Percentiles rank a stretch among this genome's conserved stretches.
Evolutionary conservation across 2,797 vertebrate genomes (phyloP).

Genomic region (Florisuga fusca): DNA sequence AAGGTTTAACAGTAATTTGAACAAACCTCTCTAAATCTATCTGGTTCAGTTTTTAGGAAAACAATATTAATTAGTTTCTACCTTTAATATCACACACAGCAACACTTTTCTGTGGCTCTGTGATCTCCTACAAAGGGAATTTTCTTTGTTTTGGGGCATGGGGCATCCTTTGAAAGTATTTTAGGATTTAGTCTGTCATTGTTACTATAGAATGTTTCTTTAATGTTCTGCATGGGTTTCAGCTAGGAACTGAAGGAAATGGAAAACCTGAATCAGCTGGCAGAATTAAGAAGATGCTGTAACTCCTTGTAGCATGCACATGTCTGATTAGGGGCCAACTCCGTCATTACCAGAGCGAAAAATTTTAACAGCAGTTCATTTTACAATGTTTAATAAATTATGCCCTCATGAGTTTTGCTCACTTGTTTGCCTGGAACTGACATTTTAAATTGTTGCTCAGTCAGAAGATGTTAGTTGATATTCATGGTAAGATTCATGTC

Average conservation of each 20-base stretch:
- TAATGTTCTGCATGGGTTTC: constrained; percentile 27
- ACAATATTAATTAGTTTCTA: neutral
- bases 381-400: constrained; percentile 37
- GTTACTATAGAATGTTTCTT: neutral
- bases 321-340: neutral
- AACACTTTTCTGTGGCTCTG: neutral
- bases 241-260: constrained; percentile 14
- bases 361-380: constrained; percentile 13
- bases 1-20: neutral
- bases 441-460: constrained; percentile 50
- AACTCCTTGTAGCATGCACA: neutral
- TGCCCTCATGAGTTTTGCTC: constrained; percentile 28
- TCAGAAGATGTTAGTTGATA: constrained; percentile 50
- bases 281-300: neutral
- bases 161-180: neutral
- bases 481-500: constrained; percentile 22
- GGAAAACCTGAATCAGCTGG: constrained; percentile 10
- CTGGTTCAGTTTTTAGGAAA: neutral
- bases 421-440: constrained; percentile 39
- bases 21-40: neutral
- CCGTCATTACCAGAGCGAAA: constrained; percentile 26
- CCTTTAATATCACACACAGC: neutral
- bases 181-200: neutral
- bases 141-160: neutral
- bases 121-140: neutral